Percentiles rank a stretch among this genome's conserved stretches.
Conservation (phyloP, 2,888 invertebrate species). For the Litoditis marina region DNA sequence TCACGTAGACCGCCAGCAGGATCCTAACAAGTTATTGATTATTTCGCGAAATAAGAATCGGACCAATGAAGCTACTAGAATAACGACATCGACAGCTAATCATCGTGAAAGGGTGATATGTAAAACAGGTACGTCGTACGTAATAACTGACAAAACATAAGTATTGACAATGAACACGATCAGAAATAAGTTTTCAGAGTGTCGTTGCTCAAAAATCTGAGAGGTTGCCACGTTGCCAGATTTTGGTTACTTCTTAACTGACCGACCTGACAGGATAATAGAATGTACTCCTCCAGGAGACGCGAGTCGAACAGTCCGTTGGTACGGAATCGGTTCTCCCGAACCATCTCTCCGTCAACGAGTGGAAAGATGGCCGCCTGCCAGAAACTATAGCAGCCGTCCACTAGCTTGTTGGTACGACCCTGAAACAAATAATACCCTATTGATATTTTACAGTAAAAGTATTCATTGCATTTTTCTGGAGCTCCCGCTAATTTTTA, state of each 20-base stretch:
- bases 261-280: slow-evolving; percentile 80
- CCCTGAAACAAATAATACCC: slow-evolving; percentile 70
- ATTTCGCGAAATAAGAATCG: too few species aligned
- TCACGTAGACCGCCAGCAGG: slow-evolving; percentile 81
- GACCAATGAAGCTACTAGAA: too few species aligned
- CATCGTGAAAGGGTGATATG: too few species aligned
- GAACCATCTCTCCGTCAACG: slow-evolving; percentile 38
- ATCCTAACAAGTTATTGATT: slow-evolving; percentile 14
- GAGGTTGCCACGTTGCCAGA: slow-evolving; percentile 40
- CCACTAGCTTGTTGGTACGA: slow-evolving; percentile 94
- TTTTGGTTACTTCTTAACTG: slow-evolving; percentile 62
- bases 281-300: slow-evolving; percentile 86
- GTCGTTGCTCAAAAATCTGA: background rate
- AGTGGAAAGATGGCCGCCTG: slow-evolving; percentile 81
- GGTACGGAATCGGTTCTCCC: background rate
- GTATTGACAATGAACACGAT: too few species aligned
- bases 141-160: too few species aligned
- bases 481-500: too few species aligned
- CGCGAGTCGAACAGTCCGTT: slow-evolving; percentile 35
- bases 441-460: background rate
- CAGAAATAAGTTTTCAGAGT: too few species aligned
- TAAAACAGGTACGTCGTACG: too few species aligned
- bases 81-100: too few species aligned
- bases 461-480: too few species aligned
- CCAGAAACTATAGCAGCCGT: slow-evolving; percentile 99